Percentiles rank a stretch among this genome's conserved stretches.
Evolutionary conservation across 2,888 invertebrate genomes (phyloP).

Genomic region (Malthinus flaveolus): DNA sequence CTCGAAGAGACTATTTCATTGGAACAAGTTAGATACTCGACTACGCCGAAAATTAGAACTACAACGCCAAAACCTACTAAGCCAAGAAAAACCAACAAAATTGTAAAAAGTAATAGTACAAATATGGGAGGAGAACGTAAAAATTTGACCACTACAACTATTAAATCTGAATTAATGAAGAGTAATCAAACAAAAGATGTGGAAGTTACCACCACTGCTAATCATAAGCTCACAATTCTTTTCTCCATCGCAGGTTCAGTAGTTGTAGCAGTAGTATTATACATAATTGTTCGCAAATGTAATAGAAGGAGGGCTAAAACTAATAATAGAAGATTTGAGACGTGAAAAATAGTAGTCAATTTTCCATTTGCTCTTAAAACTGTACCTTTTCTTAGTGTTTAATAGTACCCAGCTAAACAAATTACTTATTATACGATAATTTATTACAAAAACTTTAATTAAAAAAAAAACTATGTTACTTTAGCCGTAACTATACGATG

Average conservation of each 20-base stretch:
- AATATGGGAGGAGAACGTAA: neutral
- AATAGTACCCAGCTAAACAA: neutral
- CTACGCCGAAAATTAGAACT: constrained; percentile 33
- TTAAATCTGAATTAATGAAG: neutral
- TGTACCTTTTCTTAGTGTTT: neutral
- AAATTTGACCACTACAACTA: neutral
- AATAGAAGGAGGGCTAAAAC: constrained; percentile 24
- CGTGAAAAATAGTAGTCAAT: constrained; percentile 11
- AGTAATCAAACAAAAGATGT: no score
- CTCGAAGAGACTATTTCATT: constrained; percentile 54
- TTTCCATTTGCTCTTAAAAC: neutral
- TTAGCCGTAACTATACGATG: no score
- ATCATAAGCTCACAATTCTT: neutral
- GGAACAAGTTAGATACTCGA: constrained; percentile 31
- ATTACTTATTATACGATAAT: no score
- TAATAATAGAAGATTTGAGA: constrained; percentile 34
- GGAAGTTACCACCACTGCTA: neutral
- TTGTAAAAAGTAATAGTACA: neutral
- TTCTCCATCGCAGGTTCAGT: neutral
- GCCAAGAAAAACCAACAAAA: neutral
- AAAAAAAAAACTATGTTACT: no score
- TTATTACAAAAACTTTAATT: no score
- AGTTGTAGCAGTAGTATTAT: neutral
- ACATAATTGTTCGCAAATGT: constrained; percentile 3
- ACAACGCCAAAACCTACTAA: constrained; percentile 23